Conservation (phyloP, 2,113 vertebrate genomes). For the Grammomys dolichurus region DNA sequence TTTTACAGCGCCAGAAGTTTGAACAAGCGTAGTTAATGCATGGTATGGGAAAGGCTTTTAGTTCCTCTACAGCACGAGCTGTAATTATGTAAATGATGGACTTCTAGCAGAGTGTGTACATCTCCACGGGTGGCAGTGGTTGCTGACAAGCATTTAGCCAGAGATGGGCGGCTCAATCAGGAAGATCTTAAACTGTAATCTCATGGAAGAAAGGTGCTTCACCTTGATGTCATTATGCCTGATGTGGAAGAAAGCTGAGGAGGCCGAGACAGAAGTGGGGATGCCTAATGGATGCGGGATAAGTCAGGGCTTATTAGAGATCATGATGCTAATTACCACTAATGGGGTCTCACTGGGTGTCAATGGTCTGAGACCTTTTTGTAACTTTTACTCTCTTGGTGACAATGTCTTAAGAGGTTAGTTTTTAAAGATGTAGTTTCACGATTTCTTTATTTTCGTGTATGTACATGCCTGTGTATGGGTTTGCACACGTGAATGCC, state of each 20-base stretch:
- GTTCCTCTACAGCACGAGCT: not conserved
- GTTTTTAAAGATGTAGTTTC: not conserved
- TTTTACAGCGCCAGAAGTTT: not conserved
- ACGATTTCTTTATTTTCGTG: not conserved
- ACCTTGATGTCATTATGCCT: not conserved
- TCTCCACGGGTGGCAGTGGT: not conserved
- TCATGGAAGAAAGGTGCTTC: not conserved
- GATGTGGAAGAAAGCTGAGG: not conserved
- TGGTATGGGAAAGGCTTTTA: not conserved
- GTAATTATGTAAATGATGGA: not conserved
- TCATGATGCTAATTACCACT: not conserved
- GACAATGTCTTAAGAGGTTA: not conserved
- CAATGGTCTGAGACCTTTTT: not conserved
- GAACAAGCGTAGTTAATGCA: not conserved
- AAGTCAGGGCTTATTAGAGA: not conserved
- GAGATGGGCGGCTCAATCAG: not conserved
- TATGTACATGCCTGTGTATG: not conserved
- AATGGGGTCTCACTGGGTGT: not conserved
- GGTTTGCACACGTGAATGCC: not conserved
- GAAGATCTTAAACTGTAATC: slow-evolving; percentile 7
- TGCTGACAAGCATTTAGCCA: not conserved
- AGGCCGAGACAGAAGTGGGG: not conserved
- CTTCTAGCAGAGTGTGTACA: not conserved
- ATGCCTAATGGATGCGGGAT: not conserved
- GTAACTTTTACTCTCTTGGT: not conserved